Conservation (phyloP, 2,797 vertebrate species). For the Chelmon rostratus region DNA sequence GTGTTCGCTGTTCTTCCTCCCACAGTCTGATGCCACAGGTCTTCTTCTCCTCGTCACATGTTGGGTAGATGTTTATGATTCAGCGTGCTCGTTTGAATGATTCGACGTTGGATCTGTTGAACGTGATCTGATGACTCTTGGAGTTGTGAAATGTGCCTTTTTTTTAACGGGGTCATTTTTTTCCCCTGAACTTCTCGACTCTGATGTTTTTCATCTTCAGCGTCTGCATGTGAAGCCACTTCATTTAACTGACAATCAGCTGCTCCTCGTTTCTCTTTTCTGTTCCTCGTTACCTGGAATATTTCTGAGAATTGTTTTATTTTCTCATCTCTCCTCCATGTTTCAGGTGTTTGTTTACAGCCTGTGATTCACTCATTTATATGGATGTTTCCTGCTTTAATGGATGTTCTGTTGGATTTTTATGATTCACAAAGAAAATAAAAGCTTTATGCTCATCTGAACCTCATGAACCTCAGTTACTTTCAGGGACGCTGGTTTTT, state of each 20-base stretch:
- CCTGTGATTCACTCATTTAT: conserved; percentile 22
- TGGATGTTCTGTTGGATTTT: conserved; percentile 43
- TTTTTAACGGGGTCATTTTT: conserved; percentile 43
- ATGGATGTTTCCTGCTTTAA: conserved; percentile 37
- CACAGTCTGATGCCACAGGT: too few species aligned
- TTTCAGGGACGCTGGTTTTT: not conserved
- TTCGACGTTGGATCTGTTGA: not conserved
- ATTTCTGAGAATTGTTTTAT: not conserved
- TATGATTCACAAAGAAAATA: conserved; percentile 60
- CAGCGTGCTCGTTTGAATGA: not conserved
- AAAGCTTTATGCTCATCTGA: conserved; percentile 56
- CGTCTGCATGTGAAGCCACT: conserved; percentile 58
- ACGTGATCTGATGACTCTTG: conserved; percentile 37
- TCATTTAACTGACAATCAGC: conserved; percentile 68
- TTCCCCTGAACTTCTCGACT: not conserved
- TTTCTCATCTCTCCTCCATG: not conserved
- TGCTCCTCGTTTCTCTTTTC: conserved; percentile 12
- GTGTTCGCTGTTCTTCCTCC: too few species aligned
- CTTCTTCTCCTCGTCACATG: not conserved
- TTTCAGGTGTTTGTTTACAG: conserved; percentile 32
- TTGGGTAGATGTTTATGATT: not conserved
- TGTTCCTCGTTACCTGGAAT: not conserved
- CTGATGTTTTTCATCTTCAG: conserved; percentile 1
- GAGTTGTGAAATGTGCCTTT: conserved; percentile 72
- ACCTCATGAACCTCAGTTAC: not conserved